Base-by-base conservation (phyloP, 2,888 invertebrate genomes). In the Lymantria monacha region DNA sequence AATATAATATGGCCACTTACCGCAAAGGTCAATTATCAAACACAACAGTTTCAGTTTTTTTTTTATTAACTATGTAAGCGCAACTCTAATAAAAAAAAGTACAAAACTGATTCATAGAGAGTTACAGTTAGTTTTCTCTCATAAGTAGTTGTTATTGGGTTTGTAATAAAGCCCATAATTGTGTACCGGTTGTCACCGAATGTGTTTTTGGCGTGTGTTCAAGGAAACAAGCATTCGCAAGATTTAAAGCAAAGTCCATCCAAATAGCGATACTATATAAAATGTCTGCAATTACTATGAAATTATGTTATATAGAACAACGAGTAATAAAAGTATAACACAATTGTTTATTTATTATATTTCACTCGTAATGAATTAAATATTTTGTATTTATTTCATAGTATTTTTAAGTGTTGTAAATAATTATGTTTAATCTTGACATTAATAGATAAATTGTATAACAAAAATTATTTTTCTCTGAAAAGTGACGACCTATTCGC, bases 121-220 rank as follows among this genome's bases (percentile, higher is more conserved):
- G 10, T 10, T 10, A 5, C 33, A 10, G 7, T 5, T 10, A 10
- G 33, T 33, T 33, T 33, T 33, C 1, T n/a, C 5, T 5, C 38
- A n/a, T 38, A 38, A 9, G 7, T 38, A 38, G 13, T 2, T 38
- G 11, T 12, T 13, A 58, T 55, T 59, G 55, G 50, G 46, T 61
- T 55, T 57, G 66, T 59, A 63, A 61, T 62, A 58, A 57, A 71
- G 54, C 44, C 53, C 58, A 44, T 55, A 60, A 66, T 63, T 59
- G 53, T 64, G 53, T 49, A 63, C 65, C 63, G 55, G 52, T 59
- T 70, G 68, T 64, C 57, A 61, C 69, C 58, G 60, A 66, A 70
- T 68, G 59, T 58, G 62, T 71, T 70, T 63, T 79, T 78, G 79
- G 78, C 78, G 64, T 60, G 55, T 51, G 71, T 79, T 79, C 76